phyloP scores from a whole-genome alignment of 2,113 vertebrate species.

The Eidolon helvum region DNA sequence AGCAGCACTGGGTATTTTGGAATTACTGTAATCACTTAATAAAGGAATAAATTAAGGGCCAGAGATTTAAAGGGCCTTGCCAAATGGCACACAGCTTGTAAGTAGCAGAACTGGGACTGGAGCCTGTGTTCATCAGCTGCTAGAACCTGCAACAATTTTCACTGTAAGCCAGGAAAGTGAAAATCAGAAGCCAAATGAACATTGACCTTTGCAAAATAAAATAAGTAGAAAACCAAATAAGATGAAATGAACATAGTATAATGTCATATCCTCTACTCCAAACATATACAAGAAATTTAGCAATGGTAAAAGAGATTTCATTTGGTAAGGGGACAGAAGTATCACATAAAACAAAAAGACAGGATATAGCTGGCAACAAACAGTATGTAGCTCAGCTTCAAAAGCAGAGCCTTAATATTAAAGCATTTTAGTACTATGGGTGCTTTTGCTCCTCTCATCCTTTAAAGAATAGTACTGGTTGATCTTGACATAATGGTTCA shows the following conservation, averaged over 20 bases:
- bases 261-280: rapidly evolving
- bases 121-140: neutral
- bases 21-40: constrained; percentile 54
- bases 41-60: constrained; percentile 23
- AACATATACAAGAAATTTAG: neutral
- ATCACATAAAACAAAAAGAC: neutral
- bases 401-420: neutral
- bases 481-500: neutral
- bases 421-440: neutral
- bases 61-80: constrained; percentile 29
- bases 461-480: neutral
- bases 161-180: neutral
- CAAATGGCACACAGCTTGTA: constrained; percentile 11
- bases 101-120: neutral
- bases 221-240: neutral
- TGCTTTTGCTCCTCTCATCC: neutral
- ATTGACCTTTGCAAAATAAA: constrained; percentile 33
- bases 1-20: neutral
- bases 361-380: neutral
- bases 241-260: neutral
- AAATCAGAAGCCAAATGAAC: constrained; percentile 22
- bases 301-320: neutral
- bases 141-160: constrained; percentile 21
- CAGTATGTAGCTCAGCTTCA: neutral
- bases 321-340: neutral